Conservation (phyloP, 2,888 invertebrate species). For the Arctia plantaginis region DNA sequence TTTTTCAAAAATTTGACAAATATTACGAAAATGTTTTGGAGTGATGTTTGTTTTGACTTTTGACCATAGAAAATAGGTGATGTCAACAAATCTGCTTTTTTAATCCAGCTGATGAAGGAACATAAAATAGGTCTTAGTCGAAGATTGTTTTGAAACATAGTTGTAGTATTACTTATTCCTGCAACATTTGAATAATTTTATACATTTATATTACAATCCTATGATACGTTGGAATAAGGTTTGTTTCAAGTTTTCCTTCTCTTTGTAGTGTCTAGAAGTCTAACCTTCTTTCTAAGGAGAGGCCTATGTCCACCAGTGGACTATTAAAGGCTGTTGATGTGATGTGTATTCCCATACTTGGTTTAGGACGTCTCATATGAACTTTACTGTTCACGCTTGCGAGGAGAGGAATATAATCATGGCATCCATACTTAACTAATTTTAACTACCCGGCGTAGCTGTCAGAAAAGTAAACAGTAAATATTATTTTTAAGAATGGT, state of each 20-base stretch:
- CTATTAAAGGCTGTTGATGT: no score
- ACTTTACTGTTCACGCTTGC: not conserved
- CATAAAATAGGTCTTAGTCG: not conserved
- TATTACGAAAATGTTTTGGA: constrained; percentile 13
- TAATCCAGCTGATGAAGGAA: not conserved
- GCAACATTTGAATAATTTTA: not conserved
- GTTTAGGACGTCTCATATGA: not conserved
- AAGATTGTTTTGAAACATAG: not conserved
- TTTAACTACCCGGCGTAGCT: not conserved
- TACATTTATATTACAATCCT: not conserved
- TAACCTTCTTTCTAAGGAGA: no score
- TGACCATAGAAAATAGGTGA: constrained; percentile 4
- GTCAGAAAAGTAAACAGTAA: not conserved
- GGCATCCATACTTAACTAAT: not conserved
- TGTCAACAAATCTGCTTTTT: not conserved
- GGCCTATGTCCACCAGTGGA: no score
- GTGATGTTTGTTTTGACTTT: constrained; percentile 14
- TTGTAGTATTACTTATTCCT: not conserved
- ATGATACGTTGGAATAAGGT: no score
- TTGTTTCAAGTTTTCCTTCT: no score
- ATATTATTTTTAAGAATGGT: not conserved
- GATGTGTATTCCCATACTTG: no score
- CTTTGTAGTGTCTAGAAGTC: no score
- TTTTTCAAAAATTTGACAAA: constrained; percentile 14
- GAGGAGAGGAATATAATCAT: not conserved